Evolutionary conservation across 2,113 vertebrate species (phyloP), one percentile per base, ranked within the genome.

Genomic region (Anoplopoma fimbria): DNA sequence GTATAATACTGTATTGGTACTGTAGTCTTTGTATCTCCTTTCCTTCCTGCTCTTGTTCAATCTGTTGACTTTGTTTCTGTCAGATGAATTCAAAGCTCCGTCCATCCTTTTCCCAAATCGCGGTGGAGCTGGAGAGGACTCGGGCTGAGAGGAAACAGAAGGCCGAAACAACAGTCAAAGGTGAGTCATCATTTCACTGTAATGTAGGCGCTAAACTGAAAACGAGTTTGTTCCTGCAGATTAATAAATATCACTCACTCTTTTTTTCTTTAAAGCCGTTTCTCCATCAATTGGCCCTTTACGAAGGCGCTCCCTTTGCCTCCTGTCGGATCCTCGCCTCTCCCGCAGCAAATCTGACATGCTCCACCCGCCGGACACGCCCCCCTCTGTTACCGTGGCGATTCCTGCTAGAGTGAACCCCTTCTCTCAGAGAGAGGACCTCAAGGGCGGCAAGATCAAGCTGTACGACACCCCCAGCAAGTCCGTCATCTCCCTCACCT

Each of bases 361-460:
- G 93, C 95, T 97, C 82, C 95, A 96, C 82, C 79, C 95, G 0
- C 91, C 74, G 10, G 90, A 89, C 60, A 83, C 87, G 0, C 90
- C 94, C 0, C 89, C 93, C 0, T 84, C 92, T 38, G 45, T 27
- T 72, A 51, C 63, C 29, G 15, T 60, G 38, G 96, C 96, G 4
- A 91, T 27, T 0, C 93, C 93, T 0, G 83, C 94, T 9, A 95
- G 97, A 0, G 81, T 99, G 86, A 99, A 99, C 91, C 98, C 98
- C 49, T 99, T 99, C 92, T 99, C 97, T 17, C 96, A 94, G 25
- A 94, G 97, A 2, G 95, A 99, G 90, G 98, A 99, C 89, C 95
- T 99, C 61, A 97, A 97, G 42, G 97, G 98, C 0, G 98, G 98
- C 27, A 96, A 96, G 88, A 99, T 97, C 92, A 99, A 99, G 93